Evolutionary conservation across 1,140 invertebrate species (phyloP).

Genomic region (Calephelis nemesis): DNA sequence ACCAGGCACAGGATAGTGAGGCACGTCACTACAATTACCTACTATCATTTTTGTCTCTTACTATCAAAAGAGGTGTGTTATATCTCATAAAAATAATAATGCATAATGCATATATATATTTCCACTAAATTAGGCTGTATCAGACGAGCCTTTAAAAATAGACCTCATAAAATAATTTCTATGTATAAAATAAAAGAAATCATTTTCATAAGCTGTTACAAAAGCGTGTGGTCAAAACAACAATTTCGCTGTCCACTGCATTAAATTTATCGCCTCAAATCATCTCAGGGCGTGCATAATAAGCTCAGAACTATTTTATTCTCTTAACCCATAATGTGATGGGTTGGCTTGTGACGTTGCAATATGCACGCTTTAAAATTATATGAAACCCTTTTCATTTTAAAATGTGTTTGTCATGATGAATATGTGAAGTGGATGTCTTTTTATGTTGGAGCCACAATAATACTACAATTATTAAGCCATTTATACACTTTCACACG

Average conservation of each 20-base stretch:
- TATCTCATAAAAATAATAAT: too few relatives aligned
- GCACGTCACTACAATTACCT: too few relatives aligned
- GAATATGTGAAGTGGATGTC: neutral
- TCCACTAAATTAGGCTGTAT: too few relatives aligned
- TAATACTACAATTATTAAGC: too few relatives aligned
- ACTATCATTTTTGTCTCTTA: too few relatives aligned
- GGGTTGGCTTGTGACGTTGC: conserved; percentile 1
- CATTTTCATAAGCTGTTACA: conserved; percentile 45
- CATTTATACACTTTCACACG: too few relatives aligned
- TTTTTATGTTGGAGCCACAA: neutral
- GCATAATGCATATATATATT: too few relatives aligned
- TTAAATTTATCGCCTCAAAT: conserved; percentile 73
- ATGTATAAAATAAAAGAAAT: conserved; percentile 58
- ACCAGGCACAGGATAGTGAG: too few relatives aligned
- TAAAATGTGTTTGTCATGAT: conserved; percentile 7
- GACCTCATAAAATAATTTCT: too few relatives aligned
- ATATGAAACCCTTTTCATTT: conserved; percentile 7
- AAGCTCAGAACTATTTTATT: conserved; percentile 55
- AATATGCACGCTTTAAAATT: conserved; percentile 3
- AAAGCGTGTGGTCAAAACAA: conserved; percentile 68
- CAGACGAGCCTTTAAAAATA: too few relatives aligned
- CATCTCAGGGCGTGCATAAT: conserved; percentile 73
- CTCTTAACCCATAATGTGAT: conserved; percentile 18
- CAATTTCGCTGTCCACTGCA: conserved; percentile 75
- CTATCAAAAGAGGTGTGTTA: too few relatives aligned